Base-by-base conservation (phyloP, 2,113 vertebrate species). In the Merops nubicus region DNA sequence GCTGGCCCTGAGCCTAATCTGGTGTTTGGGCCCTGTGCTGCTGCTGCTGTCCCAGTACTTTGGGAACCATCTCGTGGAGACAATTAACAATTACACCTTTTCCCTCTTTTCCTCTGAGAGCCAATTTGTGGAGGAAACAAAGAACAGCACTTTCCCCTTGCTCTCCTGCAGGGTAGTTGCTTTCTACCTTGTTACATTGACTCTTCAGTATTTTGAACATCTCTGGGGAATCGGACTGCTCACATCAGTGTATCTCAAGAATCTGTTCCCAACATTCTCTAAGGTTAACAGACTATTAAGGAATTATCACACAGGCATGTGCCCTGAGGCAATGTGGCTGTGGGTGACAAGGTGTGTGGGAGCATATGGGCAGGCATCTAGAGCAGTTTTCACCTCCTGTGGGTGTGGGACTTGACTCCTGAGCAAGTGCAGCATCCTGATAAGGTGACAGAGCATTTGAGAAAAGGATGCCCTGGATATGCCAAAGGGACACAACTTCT, bases 51-150 rank as follows among this genome's bases (percentile, higher is more conserved):
- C 78, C 92, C 88, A 93, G 74, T 93, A 82, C 74, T 93, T 94
- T 2, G 82, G 81, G 93, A 96, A 95, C 95, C 94, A 89, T 96
- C 93, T 97, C 48, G 36, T 94, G 92, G 90, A 95, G 95, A 93
- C 89, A 85, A 82, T 91, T 94, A 93, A 96, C 77, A 94, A 96
- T 51, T 96, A 51, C 92, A 95, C 48, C 43, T 93, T 88, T 93
- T 85, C 51, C 59, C 33, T 80, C 48, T 89, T 93, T 74, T 72
- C 64, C 45, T 89, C 69, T 33, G 65, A 94, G 77, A 89, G 34
- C 38, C 8, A 19, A 6, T 67, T 89, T 88, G 65, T 75, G 43
- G 36, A 85, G 65, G 34, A 91, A 78, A 75, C 68, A 87, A 88
- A 91, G 72, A 56, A 34, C 3, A 1, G 68, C 56, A 31, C 34